These are phyloP conservation scores for Calyptomena viridis DNA, from an alignment of 2,113 vertebrate species.

Conservation along the genomic window DNA sequence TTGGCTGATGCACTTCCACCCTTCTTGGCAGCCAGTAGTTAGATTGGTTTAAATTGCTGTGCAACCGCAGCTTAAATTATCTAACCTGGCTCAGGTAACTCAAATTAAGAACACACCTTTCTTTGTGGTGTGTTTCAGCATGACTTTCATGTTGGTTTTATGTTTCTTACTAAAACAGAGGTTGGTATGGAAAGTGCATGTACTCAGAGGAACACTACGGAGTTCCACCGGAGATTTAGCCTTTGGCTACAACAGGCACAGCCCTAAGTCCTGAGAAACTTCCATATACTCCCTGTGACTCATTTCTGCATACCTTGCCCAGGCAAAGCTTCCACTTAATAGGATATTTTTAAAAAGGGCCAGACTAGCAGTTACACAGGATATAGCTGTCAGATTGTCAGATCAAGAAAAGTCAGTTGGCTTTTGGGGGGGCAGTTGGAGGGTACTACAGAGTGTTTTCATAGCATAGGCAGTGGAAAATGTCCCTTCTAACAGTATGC, in stretches of 20 bases:
- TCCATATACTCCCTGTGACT: constrained; percentile 53
- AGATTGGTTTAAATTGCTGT: constrained; percentile 33
- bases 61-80: constrained; percentile 5
- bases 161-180: constrained; percentile 33
- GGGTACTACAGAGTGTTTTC: background rate
- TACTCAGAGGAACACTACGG: background rate
- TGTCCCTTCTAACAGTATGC: background rate
- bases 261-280: constrained; percentile 54
- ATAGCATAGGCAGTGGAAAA: constrained; percentile 49
- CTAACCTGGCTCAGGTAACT: constrained; percentile 2
- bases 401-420: constrained; percentile 35
- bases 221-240: constrained; percentile 34
- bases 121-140: constrained; percentile 47
- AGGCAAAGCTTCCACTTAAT: constrained; percentile 53
- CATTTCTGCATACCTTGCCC: constrained; percentile 56
- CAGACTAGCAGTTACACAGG: constrained; percentile 50
- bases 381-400: constrained; percentile 45
- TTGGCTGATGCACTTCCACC: background rate
- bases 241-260: constrained; percentile 46
- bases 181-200: background rate
- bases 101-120: constrained; percentile 31
- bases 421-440: background rate
- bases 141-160: constrained; percentile 50
- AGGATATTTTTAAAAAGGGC: constrained; percentile 37
- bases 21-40: background rate